Evolutionary conservation across 2,888 invertebrate species (phyloP).

Genomic region (Eumerus sabulonum): DNA sequence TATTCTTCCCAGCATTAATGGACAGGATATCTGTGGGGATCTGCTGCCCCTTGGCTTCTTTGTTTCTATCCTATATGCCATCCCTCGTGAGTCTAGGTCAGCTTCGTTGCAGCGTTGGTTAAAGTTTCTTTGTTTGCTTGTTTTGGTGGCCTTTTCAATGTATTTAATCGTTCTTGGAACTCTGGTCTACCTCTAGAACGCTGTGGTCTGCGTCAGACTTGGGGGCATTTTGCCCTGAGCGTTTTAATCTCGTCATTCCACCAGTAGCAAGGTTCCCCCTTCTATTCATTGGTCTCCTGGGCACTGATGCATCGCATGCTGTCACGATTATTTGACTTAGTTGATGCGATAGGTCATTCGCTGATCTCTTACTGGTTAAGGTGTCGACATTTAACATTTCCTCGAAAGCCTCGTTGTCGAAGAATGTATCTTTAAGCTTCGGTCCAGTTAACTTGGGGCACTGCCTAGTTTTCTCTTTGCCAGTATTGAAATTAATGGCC

Average conservation of each 20-base stretch:
- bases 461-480: background rate
- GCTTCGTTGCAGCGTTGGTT: background rate
- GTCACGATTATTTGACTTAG: background rate
- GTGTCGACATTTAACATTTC: background rate
- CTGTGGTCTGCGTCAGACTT: background rate
- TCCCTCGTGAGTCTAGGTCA: background rate
- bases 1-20: background rate
- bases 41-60: background rate
- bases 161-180: background rate
- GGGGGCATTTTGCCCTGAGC: background rate
- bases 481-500: no score
- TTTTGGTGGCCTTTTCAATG: no score
- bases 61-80: background rate
- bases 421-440: background rate
- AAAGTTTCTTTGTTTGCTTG: no score
- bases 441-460: conserved; percentile 1
- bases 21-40: background rate
- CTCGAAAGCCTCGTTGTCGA: background rate
- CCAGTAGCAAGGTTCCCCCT: conserved; percentile 4
- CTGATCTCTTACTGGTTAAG: background rate
- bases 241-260: background rate
- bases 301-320: background rate
- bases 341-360: background rate
- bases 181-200: background rate
- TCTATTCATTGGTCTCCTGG: background rate